Percentiles rank a stretch among this genome's conserved stretches.
phyloP scores from a whole-genome alignment of 2,113 vertebrate species.

The Gadus macrocephalus region DNA sequence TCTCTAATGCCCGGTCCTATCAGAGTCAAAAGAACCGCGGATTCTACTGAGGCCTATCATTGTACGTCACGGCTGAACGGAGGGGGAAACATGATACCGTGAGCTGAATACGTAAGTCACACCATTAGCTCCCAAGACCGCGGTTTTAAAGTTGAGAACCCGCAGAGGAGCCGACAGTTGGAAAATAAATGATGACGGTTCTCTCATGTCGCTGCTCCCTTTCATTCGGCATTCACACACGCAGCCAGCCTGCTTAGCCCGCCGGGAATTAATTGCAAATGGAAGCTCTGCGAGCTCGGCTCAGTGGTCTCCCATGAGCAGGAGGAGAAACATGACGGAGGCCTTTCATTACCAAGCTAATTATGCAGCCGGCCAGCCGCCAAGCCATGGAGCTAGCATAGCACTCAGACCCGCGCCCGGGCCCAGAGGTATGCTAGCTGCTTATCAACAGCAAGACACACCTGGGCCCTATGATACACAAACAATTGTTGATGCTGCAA shows the following conservation, averaged over 20 bases:
- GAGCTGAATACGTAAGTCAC: conserved; percentile 32
- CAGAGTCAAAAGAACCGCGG: not conserved
- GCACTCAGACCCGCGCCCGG: no score
- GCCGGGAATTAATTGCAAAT: conserved; percentile 45
- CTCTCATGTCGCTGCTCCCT: conserved; percentile 7
- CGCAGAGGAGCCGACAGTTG: conserved; percentile 18
- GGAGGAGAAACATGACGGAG: conserved; percentile 47
- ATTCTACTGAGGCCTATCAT: no score
- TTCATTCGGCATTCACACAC: conserved; percentile 36
- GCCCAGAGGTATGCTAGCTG: no score
- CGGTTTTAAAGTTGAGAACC: not conserved
- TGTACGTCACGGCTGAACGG: not conserved
- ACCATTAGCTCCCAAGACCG: conserved; percentile 19
- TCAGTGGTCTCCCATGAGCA: conserved; percentile 46
- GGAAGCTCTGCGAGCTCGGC: conserved; percentile 30
- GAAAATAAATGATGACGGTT: conserved; percentile 29
- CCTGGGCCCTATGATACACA: no score
- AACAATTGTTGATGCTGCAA: no score
- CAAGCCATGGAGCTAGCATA: conserved; percentile 15
- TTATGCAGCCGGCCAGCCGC: conserved; percentile 55
- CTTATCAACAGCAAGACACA: no score
- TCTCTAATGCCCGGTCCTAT: conserved; percentile 7
- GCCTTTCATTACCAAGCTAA: conserved; percentile 65
- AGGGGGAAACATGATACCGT: conserved; percentile 4
- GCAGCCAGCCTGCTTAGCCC: conserved; percentile 5